Evolutionary conservation across 2,113 vertebrate species (phyloP), one percentile per base, ranked within the genome.

Genomic region (Corythaixoides concolor): DNA sequence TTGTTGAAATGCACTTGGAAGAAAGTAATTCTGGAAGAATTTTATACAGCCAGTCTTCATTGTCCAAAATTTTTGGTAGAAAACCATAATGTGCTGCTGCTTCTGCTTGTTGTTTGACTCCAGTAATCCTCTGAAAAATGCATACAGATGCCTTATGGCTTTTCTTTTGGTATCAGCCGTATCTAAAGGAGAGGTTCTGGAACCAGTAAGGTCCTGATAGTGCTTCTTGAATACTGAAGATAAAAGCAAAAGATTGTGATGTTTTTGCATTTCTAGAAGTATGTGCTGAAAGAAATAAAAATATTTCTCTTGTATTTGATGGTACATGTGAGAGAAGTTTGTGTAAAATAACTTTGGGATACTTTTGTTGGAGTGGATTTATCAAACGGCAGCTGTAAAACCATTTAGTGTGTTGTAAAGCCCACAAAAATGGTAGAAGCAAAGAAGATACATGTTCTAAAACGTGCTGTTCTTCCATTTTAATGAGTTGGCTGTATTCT

Each of bases 391-490:
- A 79, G 8, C 69, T 45, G 33, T 60, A 68, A 87, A 82, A 63
- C 53, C 23, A 7, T 50, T 74, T 83, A 39, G 2, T 62, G 4
- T 60, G 23, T 72, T 96, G 23, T 52, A 58, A 72, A 82, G 37
- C 24, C 24, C n/a, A 24, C 16, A 23, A 49, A 52, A 89, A 49
- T 52, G 6, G 20, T 27, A 30, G 39, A 53, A 60, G 32, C 8
- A 49, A 58, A 56, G 39, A 53, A 21, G n/a, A 15, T 39, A 21
- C 6, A 5, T 37, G 7, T 90, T 76, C 50, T 52, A 32, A 92
- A 93, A 69, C 33, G 27, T 73, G 49, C 43, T 64, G 23, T 53
- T 76, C 32, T 81, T 89, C 33, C 26, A 21, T 93, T 91, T 90
- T 55, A 79, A 49, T 52, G 43, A 63, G 56, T 30, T 52, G 30